Conservation (phyloP, 2,113 vertebrate genomes). For the Martes martes region DNA sequence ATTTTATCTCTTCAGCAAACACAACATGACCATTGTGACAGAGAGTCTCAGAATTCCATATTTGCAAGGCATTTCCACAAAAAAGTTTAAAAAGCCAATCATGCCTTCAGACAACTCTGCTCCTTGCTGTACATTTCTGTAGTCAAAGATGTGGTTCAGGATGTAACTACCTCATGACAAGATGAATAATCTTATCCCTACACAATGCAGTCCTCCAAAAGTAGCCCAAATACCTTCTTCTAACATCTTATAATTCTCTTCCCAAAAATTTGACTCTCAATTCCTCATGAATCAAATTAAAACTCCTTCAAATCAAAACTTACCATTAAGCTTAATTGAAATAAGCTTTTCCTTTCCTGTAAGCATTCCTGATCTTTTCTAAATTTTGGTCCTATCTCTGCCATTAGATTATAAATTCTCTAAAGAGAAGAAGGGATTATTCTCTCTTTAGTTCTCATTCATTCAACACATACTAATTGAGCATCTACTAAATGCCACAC, state of each 20-base stretch:
- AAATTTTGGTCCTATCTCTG: not conserved
- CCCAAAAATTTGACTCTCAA: not conserved
- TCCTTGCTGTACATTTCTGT: not conserved
- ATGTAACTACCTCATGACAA: not conserved
- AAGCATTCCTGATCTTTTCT: not conserved
- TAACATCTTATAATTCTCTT: not conserved
- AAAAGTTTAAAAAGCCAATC: not conserved
- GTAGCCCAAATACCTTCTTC: not conserved
- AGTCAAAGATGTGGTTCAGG: not conserved
- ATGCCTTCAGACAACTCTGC: not conserved
- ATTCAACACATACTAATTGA: not conserved
- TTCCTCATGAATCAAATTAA: not conserved
- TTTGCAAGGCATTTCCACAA: not conserved
- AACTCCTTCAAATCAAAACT: slow-evolving; percentile 15
- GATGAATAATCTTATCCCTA: not conserved
- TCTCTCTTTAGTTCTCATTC: not conserved
- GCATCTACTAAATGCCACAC: not conserved
- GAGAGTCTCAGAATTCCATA: not conserved
- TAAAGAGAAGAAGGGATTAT: not conserved
- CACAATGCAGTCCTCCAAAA: not conserved
- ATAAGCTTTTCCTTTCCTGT: not conserved
- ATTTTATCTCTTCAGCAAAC: not conserved
- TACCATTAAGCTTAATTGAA: not conserved
- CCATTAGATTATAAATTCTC: not conserved
- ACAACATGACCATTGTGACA: not conserved